phyloP scores from a whole-genome alignment of 2,888 invertebrate species.

The Nowickia ferox region DNA sequence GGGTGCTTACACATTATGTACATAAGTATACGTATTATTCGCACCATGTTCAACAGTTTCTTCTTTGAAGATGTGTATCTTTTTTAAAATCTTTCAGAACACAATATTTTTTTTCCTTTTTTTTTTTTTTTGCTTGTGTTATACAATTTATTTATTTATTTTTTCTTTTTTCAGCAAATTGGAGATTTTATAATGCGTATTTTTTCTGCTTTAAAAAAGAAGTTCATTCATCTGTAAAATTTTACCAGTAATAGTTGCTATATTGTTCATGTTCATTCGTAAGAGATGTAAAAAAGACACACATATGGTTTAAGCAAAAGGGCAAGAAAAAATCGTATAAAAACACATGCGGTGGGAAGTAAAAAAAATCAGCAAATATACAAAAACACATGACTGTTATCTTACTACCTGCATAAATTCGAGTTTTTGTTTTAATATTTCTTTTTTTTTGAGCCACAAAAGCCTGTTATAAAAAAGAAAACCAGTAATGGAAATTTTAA shows the following conservation, averaged over 20 bases:
- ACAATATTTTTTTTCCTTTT: too few relatives aligned
- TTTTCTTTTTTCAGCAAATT: constrained; percentile 2
- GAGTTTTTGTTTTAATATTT: neutral
- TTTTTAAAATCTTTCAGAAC: constrained; percentile 45
- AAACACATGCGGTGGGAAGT: constrained; percentile 14
- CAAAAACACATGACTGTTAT: constrained; percentile 34
- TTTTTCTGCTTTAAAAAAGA: neutral
- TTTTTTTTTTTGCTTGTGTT: constrained; percentile 6
- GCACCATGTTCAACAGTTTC: constrained; percentile 51
- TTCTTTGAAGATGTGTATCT: constrained; percentile 59
- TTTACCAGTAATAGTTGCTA: constrained; percentile 37
- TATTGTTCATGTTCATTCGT: constrained; percentile 58
- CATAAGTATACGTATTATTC: neutral
- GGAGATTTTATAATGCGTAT: constrained; percentile 22
- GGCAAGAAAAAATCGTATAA: constrained; percentile 9
- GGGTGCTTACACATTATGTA: too few relatives aligned
- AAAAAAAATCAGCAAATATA: neutral
- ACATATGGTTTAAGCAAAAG: constrained; percentile 41
- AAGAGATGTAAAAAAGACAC: constrained; percentile 11
- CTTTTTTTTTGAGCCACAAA: neutral
- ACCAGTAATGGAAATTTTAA: too few relatives aligned
- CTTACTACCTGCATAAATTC: constrained; percentile 51
- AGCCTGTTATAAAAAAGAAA: neutral
- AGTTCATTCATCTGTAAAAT: constrained; percentile 65
- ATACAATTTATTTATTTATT: constrained; percentile 35